Conservation (phyloP, 2,797 vertebrate species). For the Hyperoplus lanceolatus region DNA sequence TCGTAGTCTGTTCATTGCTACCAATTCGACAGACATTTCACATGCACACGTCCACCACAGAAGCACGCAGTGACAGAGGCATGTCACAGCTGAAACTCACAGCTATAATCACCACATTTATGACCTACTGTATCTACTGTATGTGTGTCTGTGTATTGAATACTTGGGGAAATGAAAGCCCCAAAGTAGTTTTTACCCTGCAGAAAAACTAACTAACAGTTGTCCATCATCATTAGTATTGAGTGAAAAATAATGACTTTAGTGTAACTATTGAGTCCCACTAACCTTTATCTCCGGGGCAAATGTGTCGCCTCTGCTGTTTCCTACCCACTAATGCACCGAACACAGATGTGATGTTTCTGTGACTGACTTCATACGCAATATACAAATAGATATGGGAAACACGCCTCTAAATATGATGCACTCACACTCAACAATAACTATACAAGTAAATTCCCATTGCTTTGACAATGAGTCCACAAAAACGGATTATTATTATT, state of each 20-base stretch:
- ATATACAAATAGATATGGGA: neutral
- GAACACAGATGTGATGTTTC: conserved; percentile 50
- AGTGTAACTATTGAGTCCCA: conserved; percentile 70
- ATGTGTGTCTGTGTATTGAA: conserved; percentile 51
- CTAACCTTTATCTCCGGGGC: conserved; percentile 74
- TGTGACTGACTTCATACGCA: neutral
- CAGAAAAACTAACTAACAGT: conserved; percentile 48
- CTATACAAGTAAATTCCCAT: neutral
- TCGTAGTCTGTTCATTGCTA: neutral
- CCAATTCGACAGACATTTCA: neutral
- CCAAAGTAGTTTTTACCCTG: conserved; percentile 50
- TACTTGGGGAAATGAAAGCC: conserved; percentile 57
- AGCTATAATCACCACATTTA: conserved; percentile 17
- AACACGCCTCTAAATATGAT: conserved; percentile 24
- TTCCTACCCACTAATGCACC: conserved; percentile 47
- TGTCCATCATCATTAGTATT: conserved; percentile 57
- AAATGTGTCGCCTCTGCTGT: conserved; percentile 32
- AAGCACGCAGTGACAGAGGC: neutral
- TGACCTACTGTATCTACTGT: conserved; percentile 49
- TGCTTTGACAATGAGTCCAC: neutral
- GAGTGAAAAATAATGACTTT: conserved; percentile 72
- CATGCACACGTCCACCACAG: neutral
- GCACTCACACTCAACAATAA: conserved; percentile 6
- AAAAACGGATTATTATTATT: neutral
- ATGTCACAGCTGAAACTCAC: neutral